These are phyloP conservation scores for Zelostemma sp. DNA, from an alignment of 1,140 invertebrate genomes.

Conservation along the genomic window DNA sequence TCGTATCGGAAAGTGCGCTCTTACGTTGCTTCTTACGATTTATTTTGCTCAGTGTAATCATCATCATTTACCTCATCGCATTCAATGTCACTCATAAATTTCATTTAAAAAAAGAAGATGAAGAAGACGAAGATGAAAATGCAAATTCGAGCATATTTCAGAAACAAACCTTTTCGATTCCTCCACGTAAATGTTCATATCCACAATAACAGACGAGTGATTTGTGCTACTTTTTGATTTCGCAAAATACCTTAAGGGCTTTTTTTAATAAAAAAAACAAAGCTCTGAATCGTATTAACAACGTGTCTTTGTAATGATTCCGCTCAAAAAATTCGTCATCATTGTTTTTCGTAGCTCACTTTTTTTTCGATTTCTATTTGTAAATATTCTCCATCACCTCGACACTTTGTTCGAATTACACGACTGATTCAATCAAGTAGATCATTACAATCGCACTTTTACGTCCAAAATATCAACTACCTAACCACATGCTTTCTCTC, in stretches of 20 bases:
- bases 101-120: neutral
- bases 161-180: slow-evolving; percentile 1
- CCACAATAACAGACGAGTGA: slow-evolving; percentile 8
- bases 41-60: slow-evolving; percentile 15
- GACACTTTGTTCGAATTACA: no score
- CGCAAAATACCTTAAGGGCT: neutral
- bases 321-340: neutral
- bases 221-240: neutral
- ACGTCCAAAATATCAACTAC: slow-evolving; percentile 19
- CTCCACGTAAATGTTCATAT: neutral
- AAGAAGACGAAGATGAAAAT: neutral
- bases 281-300: neutral
- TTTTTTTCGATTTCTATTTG: neutral
- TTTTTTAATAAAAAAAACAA: neutral
- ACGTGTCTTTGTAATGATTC: slow-evolving; percentile 3
- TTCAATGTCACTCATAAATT: slow-evolving; percentile 8
- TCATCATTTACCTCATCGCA: slow-evolving; percentile 7
- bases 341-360: neutral
- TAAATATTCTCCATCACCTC: neutral
- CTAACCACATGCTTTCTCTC: slow-evolving; percentile 32
- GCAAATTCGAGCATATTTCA: neutral
- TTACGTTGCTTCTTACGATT: slow-evolving; percentile 34
- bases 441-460: slow-evolving; percentile 28
- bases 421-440: no score
- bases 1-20: slow-evolving; percentile 15